Conservation (phyloP, 1,140 invertebrate genomes). For the Psix sp. region DNA sequence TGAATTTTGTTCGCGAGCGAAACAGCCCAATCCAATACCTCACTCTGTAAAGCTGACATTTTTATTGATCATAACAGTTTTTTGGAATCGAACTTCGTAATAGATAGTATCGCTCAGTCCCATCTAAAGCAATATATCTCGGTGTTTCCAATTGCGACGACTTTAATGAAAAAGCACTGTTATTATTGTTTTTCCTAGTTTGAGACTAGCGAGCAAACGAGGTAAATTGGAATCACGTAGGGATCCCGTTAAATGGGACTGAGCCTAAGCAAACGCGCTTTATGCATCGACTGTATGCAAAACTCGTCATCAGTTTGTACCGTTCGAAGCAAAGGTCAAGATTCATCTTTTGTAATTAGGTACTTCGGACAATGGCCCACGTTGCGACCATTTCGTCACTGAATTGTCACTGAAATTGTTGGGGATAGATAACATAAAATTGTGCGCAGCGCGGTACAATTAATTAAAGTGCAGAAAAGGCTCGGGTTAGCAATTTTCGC, state of each 20-base stretch:
- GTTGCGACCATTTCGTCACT: not conserved
- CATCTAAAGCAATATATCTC: constrained; percentile 2
- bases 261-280: constrained; percentile 1
- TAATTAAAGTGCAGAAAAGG: too few relatives aligned
- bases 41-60: too few relatives aligned
- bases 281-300: constrained; percentile 21
- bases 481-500: not conserved
- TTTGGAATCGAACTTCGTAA: too few relatives aligned
- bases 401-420: too few relatives aligned
- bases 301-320: constrained; percentile 35
- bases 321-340: constrained; percentile 34
- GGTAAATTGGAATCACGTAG: constrained; percentile 51
- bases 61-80: too few relatives aligned
- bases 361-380: constrained; percentile 9
- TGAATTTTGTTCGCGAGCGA: too few relatives aligned
- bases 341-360: constrained; percentile 19
- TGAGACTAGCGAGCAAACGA: constrained; percentile 17
- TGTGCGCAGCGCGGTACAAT: too few relatives aligned
- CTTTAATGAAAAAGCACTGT: constrained; percentile 35
- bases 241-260: constrained; percentile 43
- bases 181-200: constrained; percentile 37
- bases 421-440: too few relatives aligned
- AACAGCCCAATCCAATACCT: too few relatives aligned
- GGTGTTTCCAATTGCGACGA: constrained; percentile 4
- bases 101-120: too few relatives aligned